Evolutionary conservation across 2,113 vertebrate species (phyloP).

Genomic region (Pimephales promelas): DNA sequence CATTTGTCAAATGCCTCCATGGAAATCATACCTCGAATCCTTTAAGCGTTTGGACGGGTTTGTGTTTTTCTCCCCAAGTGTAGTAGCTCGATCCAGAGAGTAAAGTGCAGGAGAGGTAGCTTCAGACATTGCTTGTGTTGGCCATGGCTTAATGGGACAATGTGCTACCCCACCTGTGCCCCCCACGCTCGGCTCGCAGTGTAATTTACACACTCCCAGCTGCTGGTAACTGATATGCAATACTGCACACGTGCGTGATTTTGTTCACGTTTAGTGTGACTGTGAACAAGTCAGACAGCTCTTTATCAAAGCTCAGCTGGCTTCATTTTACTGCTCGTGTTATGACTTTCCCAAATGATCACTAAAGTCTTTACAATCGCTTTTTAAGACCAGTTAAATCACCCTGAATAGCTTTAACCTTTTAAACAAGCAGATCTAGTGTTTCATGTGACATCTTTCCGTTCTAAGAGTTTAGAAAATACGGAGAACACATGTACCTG

Average conservation of each 20-base stretch:
- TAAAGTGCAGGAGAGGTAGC: background rate
- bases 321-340: constrained; percentile 17
- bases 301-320: constrained; percentile 34
- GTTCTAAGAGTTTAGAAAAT: background rate
- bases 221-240: background rate
- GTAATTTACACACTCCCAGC: constrained; percentile 24
- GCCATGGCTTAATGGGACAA: constrained; percentile 33
- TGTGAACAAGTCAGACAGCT: background rate
- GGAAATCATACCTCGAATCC: background rate
- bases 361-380: background rate
- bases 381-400: background rate
- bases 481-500: too few species aligned
- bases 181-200: background rate
- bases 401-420: background rate
- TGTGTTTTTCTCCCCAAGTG: constrained; percentile 56
- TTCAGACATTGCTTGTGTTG: constrained; percentile 49
- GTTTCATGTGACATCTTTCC: background rate
- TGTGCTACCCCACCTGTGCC: constrained; percentile 20
- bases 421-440: constrained; percentile 16
- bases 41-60: constrained; percentile 50
- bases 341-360: constrained; percentile 7
- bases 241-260: constrained; percentile 44
- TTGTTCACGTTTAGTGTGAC: constrained; percentile 21
- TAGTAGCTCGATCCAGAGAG: constrained; percentile 35
- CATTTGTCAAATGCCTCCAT: background rate